Base-by-base conservation (phyloP, 2,888 invertebrate species). In the Empis livida region DNA sequence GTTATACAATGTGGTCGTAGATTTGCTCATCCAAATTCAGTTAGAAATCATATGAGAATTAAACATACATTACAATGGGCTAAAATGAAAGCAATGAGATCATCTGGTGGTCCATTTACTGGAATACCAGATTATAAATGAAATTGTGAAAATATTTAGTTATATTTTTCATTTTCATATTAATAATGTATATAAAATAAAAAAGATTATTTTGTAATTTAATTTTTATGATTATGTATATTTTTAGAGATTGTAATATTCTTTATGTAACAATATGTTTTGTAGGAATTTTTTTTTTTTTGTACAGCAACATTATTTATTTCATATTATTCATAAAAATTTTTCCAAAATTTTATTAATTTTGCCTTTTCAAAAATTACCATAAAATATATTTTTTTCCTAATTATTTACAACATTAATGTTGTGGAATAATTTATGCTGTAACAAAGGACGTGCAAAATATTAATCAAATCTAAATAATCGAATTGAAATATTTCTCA, bases 1-100 rank as follows among this genome's bases (percentile, higher is more conserved):
- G 87, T 87, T 47, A 71, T 78, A 49, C 73, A 78, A 54, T 88
- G 87, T 69, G 80, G 81, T 46, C 77, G 84, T 53, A 75, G 75
- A 56, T 88, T 87, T 69, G 78, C 84, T 52, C 87, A 88, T 70
- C 88, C 88, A 52, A 88, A 88, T 72, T 87, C 87, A 49, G 88
- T 88, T 56, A 77, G 87, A 59, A 88, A 88, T 73, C 87, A 88
- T 71, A 87, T 88, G 87, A 75, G 88, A 58, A 77, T 83, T 61
- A 88, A 88, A 68, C 88, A 88, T 70, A 78, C 82, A 43, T 72
- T 77, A 56, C 83, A 86, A 63, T 88, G 87, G 88, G 82, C 84
- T 62, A 77, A 79, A 66, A 88, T 88, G 80, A 88, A 88, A 72
- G 82, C 83, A 47, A 70, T 70, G 70, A 64, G 70, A 40, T 70